Percentiles rank a stretch among this genome's conserved stretches.
phyloP scores from a whole-genome alignment of 2,797 vertebrate genomes.

The Aeoliscus strigatus region DNA sequence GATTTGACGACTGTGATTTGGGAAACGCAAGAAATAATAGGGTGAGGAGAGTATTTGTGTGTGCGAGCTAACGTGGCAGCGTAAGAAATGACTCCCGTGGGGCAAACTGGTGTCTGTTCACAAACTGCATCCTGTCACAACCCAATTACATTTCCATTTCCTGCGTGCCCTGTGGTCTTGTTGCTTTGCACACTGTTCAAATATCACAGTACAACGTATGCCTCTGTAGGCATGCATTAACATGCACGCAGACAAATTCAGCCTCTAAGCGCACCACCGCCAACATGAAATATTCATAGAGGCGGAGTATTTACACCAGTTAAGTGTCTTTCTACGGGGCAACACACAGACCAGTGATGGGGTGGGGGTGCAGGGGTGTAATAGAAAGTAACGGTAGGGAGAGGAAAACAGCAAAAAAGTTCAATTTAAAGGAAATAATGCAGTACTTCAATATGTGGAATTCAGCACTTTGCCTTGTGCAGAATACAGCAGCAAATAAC shows the following conservation, averaged over 20 bases:
- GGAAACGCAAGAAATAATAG: constrained; percentile 29
- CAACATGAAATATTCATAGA: constrained; percentile 56
- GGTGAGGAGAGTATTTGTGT: constrained; percentile 6
- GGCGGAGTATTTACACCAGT: constrained; percentile 58
- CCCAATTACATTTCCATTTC: constrained; percentile 75
- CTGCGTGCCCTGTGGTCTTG: constrained; percentile 58
- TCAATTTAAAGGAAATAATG: no score
- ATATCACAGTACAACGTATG: constrained; percentile 43
- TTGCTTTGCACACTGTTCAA: constrained; percentile 47
- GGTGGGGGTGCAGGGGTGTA: no score
- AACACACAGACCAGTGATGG: background rate
- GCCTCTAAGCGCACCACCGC: constrained; percentile 31
- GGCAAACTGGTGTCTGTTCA: constrained; percentile 58
- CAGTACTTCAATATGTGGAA: no score
- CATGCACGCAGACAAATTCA: constrained; percentile 17
- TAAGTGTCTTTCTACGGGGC: constrained; percentile 49
- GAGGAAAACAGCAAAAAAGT: no score
- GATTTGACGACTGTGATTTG: constrained; percentile 8
- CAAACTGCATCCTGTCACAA: constrained; percentile 72
- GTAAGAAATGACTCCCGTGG: constrained; percentile 60
- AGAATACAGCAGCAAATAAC: no score
- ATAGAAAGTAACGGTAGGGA: no score
- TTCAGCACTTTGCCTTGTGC: no score
- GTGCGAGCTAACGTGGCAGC: constrained; percentile 34
- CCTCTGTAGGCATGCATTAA: constrained; percentile 27